A percentile compares a stretch with the other conserved stretches of the same genome.
Conservation (phyloP, 2,888 invertebrate genomes). For the Phortica magna region DNA sequence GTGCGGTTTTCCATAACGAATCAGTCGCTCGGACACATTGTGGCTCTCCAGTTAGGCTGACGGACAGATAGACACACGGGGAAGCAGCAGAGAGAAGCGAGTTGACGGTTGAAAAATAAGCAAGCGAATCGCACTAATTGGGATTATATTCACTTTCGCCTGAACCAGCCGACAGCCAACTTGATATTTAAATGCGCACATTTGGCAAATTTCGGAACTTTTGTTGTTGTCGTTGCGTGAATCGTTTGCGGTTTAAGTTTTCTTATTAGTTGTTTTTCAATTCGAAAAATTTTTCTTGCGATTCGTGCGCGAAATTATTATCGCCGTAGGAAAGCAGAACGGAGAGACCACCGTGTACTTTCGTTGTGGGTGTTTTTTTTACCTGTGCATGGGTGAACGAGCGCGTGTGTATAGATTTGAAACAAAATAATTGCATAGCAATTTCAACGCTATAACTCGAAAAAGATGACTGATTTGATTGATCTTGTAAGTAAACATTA, state of each 20-base stretch:
- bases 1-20: slow-evolving; percentile 36
- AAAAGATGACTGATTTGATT: slow-evolving; percentile 52
- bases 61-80: not conserved
- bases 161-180: not conserved
- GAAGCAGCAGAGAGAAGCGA: not conserved
- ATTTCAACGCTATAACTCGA: slow-evolving; percentile 9
- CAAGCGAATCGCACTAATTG: not conserved
- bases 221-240: not conserved
- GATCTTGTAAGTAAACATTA: slow-evolving; percentile 64
- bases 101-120: not conserved
- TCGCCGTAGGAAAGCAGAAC: not conserved
- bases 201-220: not conserved
- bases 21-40: slow-evolving; percentile 8
- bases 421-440: slow-evolving; percentile 13
- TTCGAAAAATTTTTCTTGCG: not conserved
- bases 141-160: not conserved
- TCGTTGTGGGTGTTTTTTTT: not conserved
- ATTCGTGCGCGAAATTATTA: not conserved
- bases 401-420: not conserved
- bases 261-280: not conserved
- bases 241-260: not conserved
- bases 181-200: not conserved
- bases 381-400: not conserved
- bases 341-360: too few species aligned
- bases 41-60: not conserved